Evolutionary conservation across 2,113 vertebrate species (phyloP).

Genomic region (Puffinus mauretanicus): DNA sequence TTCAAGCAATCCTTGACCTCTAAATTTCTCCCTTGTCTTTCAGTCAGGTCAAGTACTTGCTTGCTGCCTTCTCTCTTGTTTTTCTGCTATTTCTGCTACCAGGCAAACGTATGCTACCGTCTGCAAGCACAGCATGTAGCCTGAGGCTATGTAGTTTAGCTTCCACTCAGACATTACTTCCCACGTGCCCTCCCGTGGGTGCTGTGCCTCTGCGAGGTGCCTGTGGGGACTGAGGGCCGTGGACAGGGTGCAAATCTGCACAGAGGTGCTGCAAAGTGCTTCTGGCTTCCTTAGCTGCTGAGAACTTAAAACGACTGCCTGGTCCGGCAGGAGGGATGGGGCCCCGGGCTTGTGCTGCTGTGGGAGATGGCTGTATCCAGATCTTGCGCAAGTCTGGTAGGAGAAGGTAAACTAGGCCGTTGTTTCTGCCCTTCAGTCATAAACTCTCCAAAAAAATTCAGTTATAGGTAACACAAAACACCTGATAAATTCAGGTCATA

Average conservation of each 20-base stretch:
- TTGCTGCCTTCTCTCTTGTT: neutral
- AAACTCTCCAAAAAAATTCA: neutral
- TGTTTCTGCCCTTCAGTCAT: neutral
- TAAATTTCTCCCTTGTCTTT: neutral
- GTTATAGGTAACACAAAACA: neutral
- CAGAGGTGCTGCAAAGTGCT: neutral
- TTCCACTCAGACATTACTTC: neutral
- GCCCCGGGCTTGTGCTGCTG: neutral
- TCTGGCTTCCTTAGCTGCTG: neutral
- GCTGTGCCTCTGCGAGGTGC: neutral
- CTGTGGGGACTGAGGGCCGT: rapidly evolving
- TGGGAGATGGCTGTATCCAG: neutral
- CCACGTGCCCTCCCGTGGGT: rapidly evolving
- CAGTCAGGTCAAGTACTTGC: neutral
- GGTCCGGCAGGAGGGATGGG: neutral
- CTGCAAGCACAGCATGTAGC: neutral
- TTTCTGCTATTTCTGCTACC: neutral
- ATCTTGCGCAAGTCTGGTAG: neutral
- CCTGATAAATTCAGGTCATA: neutral
- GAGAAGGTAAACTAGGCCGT: neutral
- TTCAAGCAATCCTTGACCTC: neutral
- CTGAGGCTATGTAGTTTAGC: neutral
- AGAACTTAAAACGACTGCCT: neutral
- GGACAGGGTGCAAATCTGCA: neutral
- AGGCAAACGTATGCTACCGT: neutral